These are phyloP conservation scores for Orgyia antiqua DNA, from an alignment of 2,888 invertebrate species.

Conservation along the genomic window DNA sequence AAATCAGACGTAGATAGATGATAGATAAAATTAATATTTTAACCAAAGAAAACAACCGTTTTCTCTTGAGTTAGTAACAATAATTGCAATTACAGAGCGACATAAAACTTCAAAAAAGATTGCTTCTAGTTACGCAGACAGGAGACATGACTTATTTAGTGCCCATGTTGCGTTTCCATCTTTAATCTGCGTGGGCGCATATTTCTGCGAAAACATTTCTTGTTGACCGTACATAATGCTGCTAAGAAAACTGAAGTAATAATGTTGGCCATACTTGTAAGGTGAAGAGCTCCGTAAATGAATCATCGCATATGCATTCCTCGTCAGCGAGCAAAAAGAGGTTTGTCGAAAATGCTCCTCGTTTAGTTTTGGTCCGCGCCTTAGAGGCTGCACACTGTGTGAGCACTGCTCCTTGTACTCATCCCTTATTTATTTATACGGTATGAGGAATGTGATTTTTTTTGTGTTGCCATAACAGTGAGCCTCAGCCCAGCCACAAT, in stretches of 20 bases:
- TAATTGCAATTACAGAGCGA: slow-evolving; percentile 40
- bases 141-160: slow-evolving; percentile 72
- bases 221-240: slow-evolving; percentile 67
- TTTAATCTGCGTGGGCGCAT: slow-evolving; percentile 75
- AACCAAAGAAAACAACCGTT: too few relatives aligned
- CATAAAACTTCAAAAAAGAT: slow-evolving; percentile 46
- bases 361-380: slow-evolving; percentile 53
- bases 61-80: slow-evolving; percentile 26
- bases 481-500: slow-evolving; percentile 50
- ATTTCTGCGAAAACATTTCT: slow-evolving; percentile 75
- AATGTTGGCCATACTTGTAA: slow-evolving; percentile 71
- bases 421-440: slow-evolving; percentile 77
- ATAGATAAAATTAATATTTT: too few relatives aligned
- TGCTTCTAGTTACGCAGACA: slow-evolving; percentile 58
- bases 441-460: slow-evolving; percentile 68
- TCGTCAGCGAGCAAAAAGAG: slow-evolving; percentile 69
- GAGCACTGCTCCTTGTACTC: slow-evolving; percentile 54
- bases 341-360: slow-evolving; percentile 73
- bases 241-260: slow-evolving; percentile 74
- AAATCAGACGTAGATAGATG: too few relatives aligned
- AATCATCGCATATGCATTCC: slow-evolving; percentile 75
- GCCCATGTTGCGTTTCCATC: slow-evolving; percentile 72
- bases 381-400: slow-evolving; percentile 32
- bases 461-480: slow-evolving; percentile 63
- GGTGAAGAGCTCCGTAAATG: slow-evolving; percentile 71